Base-by-base conservation (phyloP, 1,140 invertebrate genomes). In the Temnothorax curvispinosus region DNA sequence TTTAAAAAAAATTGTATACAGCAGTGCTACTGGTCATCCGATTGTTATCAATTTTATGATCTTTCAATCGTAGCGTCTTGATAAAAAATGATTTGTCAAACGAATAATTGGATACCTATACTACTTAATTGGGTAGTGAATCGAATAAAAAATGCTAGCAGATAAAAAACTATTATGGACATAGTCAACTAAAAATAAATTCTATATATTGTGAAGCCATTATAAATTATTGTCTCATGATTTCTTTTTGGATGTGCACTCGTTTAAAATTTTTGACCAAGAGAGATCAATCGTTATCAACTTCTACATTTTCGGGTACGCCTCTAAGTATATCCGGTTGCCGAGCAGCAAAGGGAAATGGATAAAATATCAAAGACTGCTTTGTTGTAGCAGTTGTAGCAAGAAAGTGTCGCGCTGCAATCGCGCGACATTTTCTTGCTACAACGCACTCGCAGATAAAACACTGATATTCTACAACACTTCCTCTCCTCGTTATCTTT, bases 331-430 rank as follows among this genome's bases (percentile, higher is more conserved):
- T 44, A 50, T 84, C 67, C 18, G 67, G n/a, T 75, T 74, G 41
- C 27, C 56, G 47, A 7, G 7, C 9, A 74, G 41, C 13, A 41
- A 60, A 75, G 18, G 69, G 27, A 82, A 82, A 60, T 52, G 8
- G 21, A 0, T 7, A 18, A 4, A 18, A 69, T 84, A 84, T 84
- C 54, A 84, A 84, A 84, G 80, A 50, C 69, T 47, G 54, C 67
- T 84, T 84, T 84, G 80, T 84, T 60, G 27, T 27, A 27, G 27
- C 27, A 27, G 27, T 27, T 27, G 1, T 27, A 27, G 27, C 27
- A 27, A 27, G 27, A 27, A 27, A 27, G 27, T 27, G 27, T 27
- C 27, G 27, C 27, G 27, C 27, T 27, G 27, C 27, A 0, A 27
- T 27, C 6, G 38, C n/a, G 21, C 38, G 69, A 35, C 27, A 84